phyloP scores from a whole-genome alignment of 2,888 invertebrate genomes.

The Panopea generosa region DNA sequence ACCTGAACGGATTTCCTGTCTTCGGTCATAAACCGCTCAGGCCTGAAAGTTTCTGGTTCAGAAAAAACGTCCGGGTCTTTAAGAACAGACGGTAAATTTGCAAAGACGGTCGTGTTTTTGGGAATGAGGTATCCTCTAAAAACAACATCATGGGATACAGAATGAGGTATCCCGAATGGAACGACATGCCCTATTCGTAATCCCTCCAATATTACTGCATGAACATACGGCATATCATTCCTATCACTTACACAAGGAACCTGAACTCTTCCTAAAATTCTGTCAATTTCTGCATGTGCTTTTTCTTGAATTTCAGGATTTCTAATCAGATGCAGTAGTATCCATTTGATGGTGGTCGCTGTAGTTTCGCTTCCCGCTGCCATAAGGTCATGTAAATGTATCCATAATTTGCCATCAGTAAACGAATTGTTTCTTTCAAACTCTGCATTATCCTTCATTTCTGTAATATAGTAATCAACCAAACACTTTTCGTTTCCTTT shows the following conservation, averaged over 20 bases:
- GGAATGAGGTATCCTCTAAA: slow-evolving; percentile 78
- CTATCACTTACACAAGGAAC: slow-evolving; percentile 63
- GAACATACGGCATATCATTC: slow-evolving; percentile 64
- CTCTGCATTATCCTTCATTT: not conserved
- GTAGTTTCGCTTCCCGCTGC: slow-evolving; percentile 88
- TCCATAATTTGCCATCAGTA: slow-evolving; percentile 39
- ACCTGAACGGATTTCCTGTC: not conserved
- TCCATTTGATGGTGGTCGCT: slow-evolving; percentile 93
- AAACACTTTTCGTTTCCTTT: not conserved
- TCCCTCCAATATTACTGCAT: slow-evolving; percentile 76
- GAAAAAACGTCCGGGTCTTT: slow-evolving; percentile 65
- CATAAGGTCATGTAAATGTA: slow-evolving; percentile 64
- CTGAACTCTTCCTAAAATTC: slow-evolving; percentile 36
- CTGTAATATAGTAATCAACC: not conserved
- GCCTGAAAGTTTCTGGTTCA: slow-evolving; percentile 69
- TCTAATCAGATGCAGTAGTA: slow-evolving; percentile 91
- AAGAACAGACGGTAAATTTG: slow-evolving; percentile 70
- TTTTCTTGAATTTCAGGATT: slow-evolving; percentile 87
- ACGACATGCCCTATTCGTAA: slow-evolving; percentile 70
- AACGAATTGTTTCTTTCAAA: too few relatives aligned
- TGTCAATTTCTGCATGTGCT: slow-evolving; percentile 47
- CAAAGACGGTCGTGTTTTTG: slow-evolving; percentile 64
- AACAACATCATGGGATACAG: slow-evolving; percentile 65
- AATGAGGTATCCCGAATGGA: slow-evolving; percentile 68
- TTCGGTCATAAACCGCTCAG: slow-evolving; percentile 71